phyloP scores from a whole-genome alignment of 1,140 invertebrate species.

The Apis florea region DNA sequence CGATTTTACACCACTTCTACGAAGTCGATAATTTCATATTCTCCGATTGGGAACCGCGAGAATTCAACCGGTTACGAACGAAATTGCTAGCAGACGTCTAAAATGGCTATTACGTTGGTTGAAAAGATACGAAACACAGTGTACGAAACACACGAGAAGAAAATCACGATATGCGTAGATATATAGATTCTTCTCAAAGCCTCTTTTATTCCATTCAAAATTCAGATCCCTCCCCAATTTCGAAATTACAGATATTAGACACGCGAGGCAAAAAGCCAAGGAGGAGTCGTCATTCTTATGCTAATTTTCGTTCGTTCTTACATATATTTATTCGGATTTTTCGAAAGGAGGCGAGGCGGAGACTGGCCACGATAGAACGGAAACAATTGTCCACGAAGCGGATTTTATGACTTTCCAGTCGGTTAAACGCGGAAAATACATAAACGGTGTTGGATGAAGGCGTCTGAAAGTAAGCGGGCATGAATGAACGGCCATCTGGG shows the following conservation, averaged over 20 bases:
- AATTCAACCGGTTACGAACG: too few species aligned
- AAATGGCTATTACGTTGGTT: too few species aligned
- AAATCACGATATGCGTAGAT: too few species aligned
- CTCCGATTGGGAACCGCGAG: too few species aligned
- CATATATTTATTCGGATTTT: neutral
- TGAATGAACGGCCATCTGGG: conserved; percentile 44
- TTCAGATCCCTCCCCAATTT: neutral
- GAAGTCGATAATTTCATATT: too few species aligned
- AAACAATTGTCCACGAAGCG: conserved; percentile 19
- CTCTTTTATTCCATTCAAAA: too few species aligned
- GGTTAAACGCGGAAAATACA: conserved; percentile 56
- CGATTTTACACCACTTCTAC: too few species aligned
- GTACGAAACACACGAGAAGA: too few species aligned
- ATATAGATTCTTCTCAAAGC: neutral
- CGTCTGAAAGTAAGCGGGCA: conserved; percentile 41
- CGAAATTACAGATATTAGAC: neutral
- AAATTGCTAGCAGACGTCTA: too few species aligned
- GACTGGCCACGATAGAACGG: neutral
- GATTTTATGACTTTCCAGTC: conserved; percentile 55
- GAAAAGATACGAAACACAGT: too few species aligned
- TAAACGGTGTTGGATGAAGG: conserved; percentile 29
- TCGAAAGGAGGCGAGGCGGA: conserved; percentile 5
- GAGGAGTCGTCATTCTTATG: conserved; percentile 19
- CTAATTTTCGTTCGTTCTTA: neutral
- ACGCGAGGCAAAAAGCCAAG: neutral